These are phyloP conservation scores for Tachycineta bicolor DNA, from an alignment of 2,113 vertebrate species.

Conservation along the genomic window DNA sequence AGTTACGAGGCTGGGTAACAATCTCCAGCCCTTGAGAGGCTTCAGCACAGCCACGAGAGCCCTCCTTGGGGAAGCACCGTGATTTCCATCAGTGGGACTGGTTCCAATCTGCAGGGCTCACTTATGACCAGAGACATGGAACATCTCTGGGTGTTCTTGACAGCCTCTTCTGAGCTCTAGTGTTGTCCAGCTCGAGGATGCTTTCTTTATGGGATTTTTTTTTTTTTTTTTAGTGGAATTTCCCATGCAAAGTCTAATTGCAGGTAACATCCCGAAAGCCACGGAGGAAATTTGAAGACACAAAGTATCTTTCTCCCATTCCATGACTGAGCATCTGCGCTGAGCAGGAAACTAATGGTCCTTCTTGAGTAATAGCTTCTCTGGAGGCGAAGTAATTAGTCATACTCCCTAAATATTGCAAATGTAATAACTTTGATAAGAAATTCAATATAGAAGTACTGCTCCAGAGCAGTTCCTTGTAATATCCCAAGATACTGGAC, in stretches of 20 bases:
- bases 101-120: background rate
- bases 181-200: background rate
- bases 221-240: background rate
- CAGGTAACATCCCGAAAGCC: background rate
- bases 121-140: background rate
- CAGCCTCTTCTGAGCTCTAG: background rate
- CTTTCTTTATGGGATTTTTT: background rate
- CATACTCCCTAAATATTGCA: constrained; percentile 23
- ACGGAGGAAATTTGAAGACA: background rate
- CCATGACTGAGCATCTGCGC: background rate
- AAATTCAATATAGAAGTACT: constrained; percentile 14
- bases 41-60: background rate
- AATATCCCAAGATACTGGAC: background rate
- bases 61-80: background rate
- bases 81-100: background rate
- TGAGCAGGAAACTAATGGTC: constrained; percentile 22
- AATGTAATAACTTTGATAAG: constrained; percentile 16
- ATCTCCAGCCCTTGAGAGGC: background rate
- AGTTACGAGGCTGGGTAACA: background rate
- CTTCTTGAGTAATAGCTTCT: constrained; percentile 41
- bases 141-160: background rate
- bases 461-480: background rate
- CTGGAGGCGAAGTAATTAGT: constrained; percentile 48
- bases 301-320: background rate
- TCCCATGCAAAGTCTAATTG: background rate